These are phyloP conservation scores for Microcebus griseorufus DNA, from an alignment of 2,113 vertebrate genomes.

Conservation along the genomic window DNA sequence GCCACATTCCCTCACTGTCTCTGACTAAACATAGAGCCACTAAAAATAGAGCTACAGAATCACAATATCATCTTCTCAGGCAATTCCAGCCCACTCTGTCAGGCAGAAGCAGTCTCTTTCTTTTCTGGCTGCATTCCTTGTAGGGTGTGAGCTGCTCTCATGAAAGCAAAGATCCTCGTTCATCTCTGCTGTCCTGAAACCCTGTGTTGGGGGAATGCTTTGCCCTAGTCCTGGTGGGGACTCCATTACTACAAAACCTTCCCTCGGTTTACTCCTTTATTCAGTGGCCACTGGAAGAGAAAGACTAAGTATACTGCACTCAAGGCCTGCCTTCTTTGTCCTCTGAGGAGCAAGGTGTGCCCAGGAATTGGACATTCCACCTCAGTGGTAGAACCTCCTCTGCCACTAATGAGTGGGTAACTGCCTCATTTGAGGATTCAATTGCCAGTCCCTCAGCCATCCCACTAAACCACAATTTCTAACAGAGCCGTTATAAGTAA, in stretches of 20 bases:
- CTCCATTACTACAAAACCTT: neutral
- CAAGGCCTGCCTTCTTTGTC: neutral
- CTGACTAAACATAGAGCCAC: neutral
- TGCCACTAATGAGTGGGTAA: neutral
- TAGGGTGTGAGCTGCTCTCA: neutral
- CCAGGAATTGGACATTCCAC: neutral
- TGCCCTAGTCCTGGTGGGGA: neutral
- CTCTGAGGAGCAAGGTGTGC: neutral
- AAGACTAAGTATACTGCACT: neutral
- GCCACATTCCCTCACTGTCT: neutral
- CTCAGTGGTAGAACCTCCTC: accelerated
- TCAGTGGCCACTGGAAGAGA: neutral
- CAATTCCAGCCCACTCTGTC: neutral
- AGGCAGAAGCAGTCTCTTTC: neutral
- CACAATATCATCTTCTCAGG: neutral
- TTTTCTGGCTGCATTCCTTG: neutral
- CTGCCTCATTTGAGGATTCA: accelerated
- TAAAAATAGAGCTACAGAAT: neutral
- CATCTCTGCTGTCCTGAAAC: neutral
- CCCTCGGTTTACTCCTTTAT: neutral
- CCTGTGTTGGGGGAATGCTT: neutral
- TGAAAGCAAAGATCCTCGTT: neutral
- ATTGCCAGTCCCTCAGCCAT: accelerated
- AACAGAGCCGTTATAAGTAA: neutral
- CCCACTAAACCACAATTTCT: neutral